These are phyloP conservation scores for Hippocampus abdominalis DNA, from an alignment of 2,113 vertebrate genomes.

Conservation along the genomic window DNA sequence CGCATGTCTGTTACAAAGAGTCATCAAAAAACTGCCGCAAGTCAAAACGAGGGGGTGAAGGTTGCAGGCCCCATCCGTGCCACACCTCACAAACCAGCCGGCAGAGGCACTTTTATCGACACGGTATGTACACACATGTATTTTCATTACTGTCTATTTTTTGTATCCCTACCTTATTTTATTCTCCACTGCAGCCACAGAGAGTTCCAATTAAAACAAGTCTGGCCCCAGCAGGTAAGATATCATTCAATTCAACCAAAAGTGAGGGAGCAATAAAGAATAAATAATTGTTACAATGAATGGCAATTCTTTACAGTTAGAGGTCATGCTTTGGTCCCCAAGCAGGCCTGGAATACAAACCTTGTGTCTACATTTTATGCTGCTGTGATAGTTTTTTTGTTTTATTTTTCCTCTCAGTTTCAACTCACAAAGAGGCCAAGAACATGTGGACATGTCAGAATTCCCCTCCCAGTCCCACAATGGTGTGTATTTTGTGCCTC, in stretches of 20 bases:
- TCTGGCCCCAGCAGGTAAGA: background rate
- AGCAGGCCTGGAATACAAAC: background rate
- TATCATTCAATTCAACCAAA: background rate
- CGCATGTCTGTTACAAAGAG: constrained; percentile 65
- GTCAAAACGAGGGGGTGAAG: constrained; percentile 57
- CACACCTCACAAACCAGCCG: constrained; percentile 42
- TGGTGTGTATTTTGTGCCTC: constrained; percentile 36
- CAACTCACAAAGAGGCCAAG: constrained; percentile 37
- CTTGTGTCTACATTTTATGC: background rate
- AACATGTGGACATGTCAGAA: constrained; percentile 63
- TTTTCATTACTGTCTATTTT: background rate
- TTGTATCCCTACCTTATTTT: background rate
- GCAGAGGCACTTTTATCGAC: constrained; percentile 58
- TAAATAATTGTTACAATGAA: background rate
- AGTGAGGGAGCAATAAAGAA: background rate
- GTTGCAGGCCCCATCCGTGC: constrained; percentile 5
- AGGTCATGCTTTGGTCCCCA: background rate
- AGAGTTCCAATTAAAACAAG: constrained; percentile 64
- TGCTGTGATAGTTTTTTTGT: background rate
- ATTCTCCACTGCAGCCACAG: constrained; percentile 53
- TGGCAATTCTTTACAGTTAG: background rate
- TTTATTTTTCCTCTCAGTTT: constrained; percentile 1
- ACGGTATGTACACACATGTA: constrained; percentile 35
- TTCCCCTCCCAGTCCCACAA: constrained; percentile 49
- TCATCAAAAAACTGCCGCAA: constrained; percentile 35